Base-by-base conservation (phyloP, 2,888 invertebrate genomes). In the Ernsta delagoae region DNA sequence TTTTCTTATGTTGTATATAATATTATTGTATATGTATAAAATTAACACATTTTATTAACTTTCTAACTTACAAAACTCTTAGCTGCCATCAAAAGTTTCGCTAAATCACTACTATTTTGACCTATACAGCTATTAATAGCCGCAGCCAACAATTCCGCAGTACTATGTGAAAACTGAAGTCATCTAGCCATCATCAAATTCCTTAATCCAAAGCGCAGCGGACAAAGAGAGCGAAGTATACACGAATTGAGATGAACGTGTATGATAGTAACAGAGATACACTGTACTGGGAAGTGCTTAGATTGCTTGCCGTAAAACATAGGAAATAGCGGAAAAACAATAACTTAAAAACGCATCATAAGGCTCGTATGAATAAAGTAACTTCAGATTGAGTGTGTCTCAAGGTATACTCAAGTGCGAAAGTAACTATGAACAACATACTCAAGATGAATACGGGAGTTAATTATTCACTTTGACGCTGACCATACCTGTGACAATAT, bases 201-300 rank as follows among this genome's bases (percentile, higher is more conserved):
- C 86, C 84, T 82, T 81, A 68, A 68, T 68, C 68, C 80, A 16
- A 83, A 82, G 78, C 77, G 79, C 75, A 79, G 78, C 77, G 75
- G 75, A 77, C 77, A 82, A 78, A 77, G 76, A 75, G 81, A 80
- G 78, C 75, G 75, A 71, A 74, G 70, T 56, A 62, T 57, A 81
- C 88, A 88, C 88, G 90, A 86, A 83, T 77, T 77, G 68, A 85
- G 92, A 92, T 92, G 89, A 82, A 92, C 92, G 92, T 92, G 92
- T 82, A 79, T 75, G 92, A 92, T 92, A 90, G 82, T 72, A 71
- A 72, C 66, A 71, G 75, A 83, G 89, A 91, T 90, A 90, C 75
- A 80, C 76, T 78, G 78, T 91, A 90, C 92, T 87, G 85, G 80
- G 91, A 92, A 92, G 82, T 84, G 81, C 79, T 79, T 74, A 7